These are phyloP conservation scores for Caenorhabditis doughertyi DNA, from an alignment of 2,888 invertebrate genomes.

Conservation along the genomic window DNA sequence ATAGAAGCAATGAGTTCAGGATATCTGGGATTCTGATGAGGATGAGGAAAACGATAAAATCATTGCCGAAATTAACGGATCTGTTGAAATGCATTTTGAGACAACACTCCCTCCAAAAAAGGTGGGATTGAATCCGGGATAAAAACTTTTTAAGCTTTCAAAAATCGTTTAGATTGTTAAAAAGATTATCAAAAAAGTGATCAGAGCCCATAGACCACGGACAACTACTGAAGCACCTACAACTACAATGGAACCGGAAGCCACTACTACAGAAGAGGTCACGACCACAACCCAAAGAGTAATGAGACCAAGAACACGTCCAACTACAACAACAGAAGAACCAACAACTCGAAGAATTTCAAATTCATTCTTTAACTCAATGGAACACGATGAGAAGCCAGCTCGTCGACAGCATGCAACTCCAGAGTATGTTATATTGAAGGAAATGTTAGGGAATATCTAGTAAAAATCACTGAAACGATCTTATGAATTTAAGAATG, in stretches of 20 bases:
- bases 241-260: slow-evolving; percentile 14
- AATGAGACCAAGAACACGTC: slow-evolving; percentile 12
- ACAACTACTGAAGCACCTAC: slow-evolving; percentile 49
- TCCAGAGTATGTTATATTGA: slow-evolving; percentile 23
- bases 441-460: too few species aligned
- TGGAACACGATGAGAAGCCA: slow-evolving; percentile 29
- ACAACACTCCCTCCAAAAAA: slow-evolving; percentile 58
- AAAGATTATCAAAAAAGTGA: slow-evolving; percentile 65
- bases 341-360: slow-evolving; percentile 46
- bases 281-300: slow-evolving; percentile 27
- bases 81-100: slow-evolving; percentile 59
- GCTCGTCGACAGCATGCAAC: slow-evolving; percentile 7
- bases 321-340: slow-evolving; percentile 32
- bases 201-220: slow-evolving; percentile 50
- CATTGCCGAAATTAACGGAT: slow-evolving; percentile 62
- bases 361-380: slow-evolving; percentile 54
- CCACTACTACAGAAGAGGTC: slow-evolving; percentile 20
- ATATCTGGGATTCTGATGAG: slow-evolving; percentile 66
- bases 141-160: neutral
- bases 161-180: slow-evolving; percentile 54
- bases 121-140: slow-evolving; percentile 22
- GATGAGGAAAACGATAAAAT: slow-evolving; percentile 61
- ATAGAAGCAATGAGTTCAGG: slow-evolving; percentile 46
- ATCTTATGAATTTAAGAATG: too few species aligned
- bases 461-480: neutral